phyloP scores from a whole-genome alignment of 2,113 vertebrate species.

The Sorex araneus region DNA sequence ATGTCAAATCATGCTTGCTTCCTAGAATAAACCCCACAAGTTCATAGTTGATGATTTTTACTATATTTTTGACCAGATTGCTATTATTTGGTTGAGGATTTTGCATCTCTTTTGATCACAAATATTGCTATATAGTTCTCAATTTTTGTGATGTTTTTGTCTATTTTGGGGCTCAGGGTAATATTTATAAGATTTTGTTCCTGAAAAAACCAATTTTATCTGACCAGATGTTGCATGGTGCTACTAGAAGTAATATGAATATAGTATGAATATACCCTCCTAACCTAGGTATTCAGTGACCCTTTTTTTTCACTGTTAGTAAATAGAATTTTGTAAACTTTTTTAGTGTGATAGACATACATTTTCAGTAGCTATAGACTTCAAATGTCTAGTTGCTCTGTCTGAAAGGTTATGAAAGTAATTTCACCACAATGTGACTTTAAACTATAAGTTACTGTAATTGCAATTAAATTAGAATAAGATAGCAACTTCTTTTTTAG shows the following conservation, averaged over 20 bases:
- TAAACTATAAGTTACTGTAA: neutral
- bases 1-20: too few species aligned
- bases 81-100: too few species aligned
- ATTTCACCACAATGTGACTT: neutral
- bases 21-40: too few species aligned
- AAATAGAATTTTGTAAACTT: conserved; percentile 24
- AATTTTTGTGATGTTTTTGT: too few species aligned
- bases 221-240: neutral
- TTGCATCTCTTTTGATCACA: too few species aligned
- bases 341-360: neutral
- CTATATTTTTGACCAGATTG: too few species aligned
- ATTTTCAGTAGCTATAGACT: neutral
- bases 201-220: neutral
- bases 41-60: too few species aligned
- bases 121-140: too few species aligned
- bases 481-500: neutral
- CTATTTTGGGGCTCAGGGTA: too few species aligned
- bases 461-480: conserved; percentile 58
- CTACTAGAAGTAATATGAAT: neutral
- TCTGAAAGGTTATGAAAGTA: neutral
- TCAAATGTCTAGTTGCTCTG: neutral
- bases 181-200: neutral
- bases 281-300: neutral
- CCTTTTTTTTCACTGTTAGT: conserved; percentile 19
- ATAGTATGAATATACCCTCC: neutral